Conservation (phyloP, 2,797 vertebrate genomes). For the Peromyscus aztecus region DNA sequence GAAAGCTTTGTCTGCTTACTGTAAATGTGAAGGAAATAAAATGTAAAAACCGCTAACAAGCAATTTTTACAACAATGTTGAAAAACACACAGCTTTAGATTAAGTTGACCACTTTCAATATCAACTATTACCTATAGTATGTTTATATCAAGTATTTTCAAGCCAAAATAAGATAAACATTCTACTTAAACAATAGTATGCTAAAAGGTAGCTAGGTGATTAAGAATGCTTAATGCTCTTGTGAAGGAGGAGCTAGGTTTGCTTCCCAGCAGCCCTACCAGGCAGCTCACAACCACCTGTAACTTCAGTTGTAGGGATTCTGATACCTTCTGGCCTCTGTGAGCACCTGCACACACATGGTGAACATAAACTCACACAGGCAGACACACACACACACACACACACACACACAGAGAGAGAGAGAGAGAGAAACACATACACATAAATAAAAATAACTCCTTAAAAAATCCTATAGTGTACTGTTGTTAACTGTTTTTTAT, state of each 20-base stretch:
- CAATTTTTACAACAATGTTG: background rate
- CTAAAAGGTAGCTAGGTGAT: background rate
- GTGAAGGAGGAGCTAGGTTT: background rate
- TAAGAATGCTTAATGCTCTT: background rate
- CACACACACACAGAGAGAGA: too few species aligned
- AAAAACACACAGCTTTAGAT: background rate
- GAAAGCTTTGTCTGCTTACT: background rate
- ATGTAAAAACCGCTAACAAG: background rate
- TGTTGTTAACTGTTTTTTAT: too few species aligned
- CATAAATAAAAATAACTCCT: background rate
- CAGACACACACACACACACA: background rate
- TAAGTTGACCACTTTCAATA: background rate
- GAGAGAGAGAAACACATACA: background rate
- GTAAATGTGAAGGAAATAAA: background rate
- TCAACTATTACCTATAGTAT: background rate
- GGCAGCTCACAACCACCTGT: background rate
- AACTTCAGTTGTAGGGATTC: too few species aligned
- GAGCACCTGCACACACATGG: background rate
- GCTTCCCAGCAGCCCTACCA: background rate
- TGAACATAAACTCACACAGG: background rate
- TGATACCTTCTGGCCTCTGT: background rate
- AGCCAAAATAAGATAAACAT: background rate
- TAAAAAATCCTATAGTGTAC: background rate
- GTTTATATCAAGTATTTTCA: background rate
- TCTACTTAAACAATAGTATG: background rate